Evolutionary conservation across 2,797 vertebrate genomes (phyloP), one percentile per base, ranked within the genome.

Genomic region (Sebastes baramenuke): DNA sequence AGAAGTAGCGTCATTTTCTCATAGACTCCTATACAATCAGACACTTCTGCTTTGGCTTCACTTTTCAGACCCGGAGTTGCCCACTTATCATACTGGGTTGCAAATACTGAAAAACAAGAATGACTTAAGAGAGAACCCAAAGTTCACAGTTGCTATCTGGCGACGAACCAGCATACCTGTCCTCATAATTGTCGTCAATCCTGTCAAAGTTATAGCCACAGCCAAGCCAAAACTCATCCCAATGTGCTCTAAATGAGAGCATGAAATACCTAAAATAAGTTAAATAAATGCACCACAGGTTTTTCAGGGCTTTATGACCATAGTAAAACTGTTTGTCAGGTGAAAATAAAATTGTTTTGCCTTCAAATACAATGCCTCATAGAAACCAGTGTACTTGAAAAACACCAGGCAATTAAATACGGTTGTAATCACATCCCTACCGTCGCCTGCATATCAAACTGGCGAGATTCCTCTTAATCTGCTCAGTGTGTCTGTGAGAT

Each of bases 401-500:
- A 80, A 81, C 49, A 49, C 30, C 10, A 34, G 29, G 27, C 42
- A 71, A 80, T 52, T 38, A 59, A 61, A 62, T 64, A 60, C 16
- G 32, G 42, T 29, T 67, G 25, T 74, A 46, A 67, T 70, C 62
- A 61, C 71, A 72, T 32, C 36, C 36, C 20, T 59, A 8, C 65
- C 61, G 54, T 61, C 0, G 3, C 24, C 61, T 75, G 60, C 22
- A 85, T 32, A 54, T 84, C 75, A 75, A 66, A 75, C 74, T 67
- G 72, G 75, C 74, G 27, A 18, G 25, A 36, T n/a, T 27, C 54
- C 71, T 62, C 34, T 67, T 77, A 79, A 80, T 81, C 27, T 84
- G 49, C 60, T 38, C 38, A 3, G 34, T 68, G 84, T 75, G 71
- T 74, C 30, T 67, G 38, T 71, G 79, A 62, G 85, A 88, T 82